Base-by-base conservation (phyloP, 2,113 vertebrate genomes). In the Scatophagus argus region DNA sequence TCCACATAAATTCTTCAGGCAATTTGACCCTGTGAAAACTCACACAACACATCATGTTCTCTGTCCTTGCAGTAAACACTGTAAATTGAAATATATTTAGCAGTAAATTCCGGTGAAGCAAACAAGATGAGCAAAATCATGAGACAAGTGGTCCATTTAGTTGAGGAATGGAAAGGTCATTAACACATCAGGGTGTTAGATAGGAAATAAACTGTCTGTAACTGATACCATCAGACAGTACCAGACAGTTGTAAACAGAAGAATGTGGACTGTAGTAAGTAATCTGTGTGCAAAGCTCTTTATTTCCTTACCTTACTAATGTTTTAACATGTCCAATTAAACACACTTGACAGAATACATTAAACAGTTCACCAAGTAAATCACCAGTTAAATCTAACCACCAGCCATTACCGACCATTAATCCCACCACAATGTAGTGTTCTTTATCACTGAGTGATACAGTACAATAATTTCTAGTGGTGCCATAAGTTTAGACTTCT, bases 141-240 rank as follows among this genome's bases (percentile, higher is more conserved):
- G 67, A 88, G 86, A 91, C 70, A 88, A 90, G 85, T 80, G 70
- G 76, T 54, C 69, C 61, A 87, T 89, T 92, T 83, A 91, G 78
- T 38, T 74, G 32, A 77, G 85, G 59, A 91, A 88, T 87, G 73
- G 44, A 79, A 89, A 62, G 67, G 76, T 73, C 81, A 88, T 92
- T 89, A 91, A 86, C 87, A 91, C 85, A 83, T 43, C 23, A 12
- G 31, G 72, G 91, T 85, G 84, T 86, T 88, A 77, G 87, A 82
- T 62, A 88, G 89, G 69, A 89, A 91, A 92, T 92, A 89, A 90
- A 92, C 80, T 86, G 86, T 90, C 74, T 84, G 92, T 87, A 93
- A 92, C 73, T 64, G 89, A 93, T 70, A 91, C 89, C 90, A 70
- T 74, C 59, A 88, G 82, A 89, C 77, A 67, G 74, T 55, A 86